These are phyloP conservation scores for Odontocolon sp. DNA, from an alignment of 2,888 invertebrate species.

Conservation along the genomic window DNA sequence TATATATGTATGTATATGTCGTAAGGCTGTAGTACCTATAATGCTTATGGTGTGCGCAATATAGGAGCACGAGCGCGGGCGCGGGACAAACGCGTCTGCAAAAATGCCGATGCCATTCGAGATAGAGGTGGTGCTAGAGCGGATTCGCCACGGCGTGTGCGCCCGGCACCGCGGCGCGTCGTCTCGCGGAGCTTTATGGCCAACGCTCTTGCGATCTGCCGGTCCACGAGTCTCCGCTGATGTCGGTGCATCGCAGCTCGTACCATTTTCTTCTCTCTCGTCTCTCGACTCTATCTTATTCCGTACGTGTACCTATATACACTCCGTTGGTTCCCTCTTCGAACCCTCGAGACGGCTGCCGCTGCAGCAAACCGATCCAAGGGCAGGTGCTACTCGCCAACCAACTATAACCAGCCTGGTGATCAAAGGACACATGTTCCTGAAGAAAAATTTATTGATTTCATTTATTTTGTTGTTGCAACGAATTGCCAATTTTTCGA, in stretches of 20 bases:
- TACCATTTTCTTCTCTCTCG: not conserved
- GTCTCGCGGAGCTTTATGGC: constrained; percentile 55
- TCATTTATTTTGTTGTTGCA: too few relatives aligned
- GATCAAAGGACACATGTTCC: too few relatives aligned
- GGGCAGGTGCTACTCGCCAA: constrained; percentile 17
- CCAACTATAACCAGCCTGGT: not conserved
- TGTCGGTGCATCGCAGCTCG: constrained; percentile 30
- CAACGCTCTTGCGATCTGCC: constrained; percentile 39
- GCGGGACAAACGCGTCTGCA: constrained; percentile 69
- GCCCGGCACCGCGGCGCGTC: constrained; percentile 56
- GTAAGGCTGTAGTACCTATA: constrained; percentile 25
- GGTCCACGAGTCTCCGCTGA: constrained; percentile 17
- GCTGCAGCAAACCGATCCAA: constrained; percentile 18
- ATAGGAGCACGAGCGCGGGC: constrained; percentile 52
- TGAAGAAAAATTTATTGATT: too few relatives aligned
- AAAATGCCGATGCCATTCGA: constrained; percentile 73
- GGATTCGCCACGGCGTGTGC: constrained; percentile 68
- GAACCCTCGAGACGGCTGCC: constrained; percentile 11
- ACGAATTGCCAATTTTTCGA: not conserved
- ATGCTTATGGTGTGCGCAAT: constrained; percentile 63
- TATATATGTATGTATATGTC: constrained; percentile 5
- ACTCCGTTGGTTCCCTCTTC: not conserved
- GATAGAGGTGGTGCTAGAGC: constrained; percentile 64
- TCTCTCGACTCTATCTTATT: not conserved
- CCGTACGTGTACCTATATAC: not conserved